Evolutionary conservation across 2,888 invertebrate genomes (phyloP), one percentile per base, ranked within the genome.

Genomic region (Microchrysa polita): DNA sequence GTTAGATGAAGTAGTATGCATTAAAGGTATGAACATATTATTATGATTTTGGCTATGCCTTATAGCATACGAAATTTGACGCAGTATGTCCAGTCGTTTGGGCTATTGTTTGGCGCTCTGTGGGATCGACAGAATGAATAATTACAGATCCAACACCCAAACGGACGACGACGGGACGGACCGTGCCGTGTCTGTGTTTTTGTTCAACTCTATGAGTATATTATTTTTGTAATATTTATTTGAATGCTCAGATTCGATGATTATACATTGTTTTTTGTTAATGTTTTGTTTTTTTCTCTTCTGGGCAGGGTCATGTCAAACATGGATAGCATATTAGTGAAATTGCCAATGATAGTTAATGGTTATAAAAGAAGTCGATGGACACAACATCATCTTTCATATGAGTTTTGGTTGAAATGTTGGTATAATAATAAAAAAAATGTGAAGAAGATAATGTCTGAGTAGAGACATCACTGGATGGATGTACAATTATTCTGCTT

Each of bases 51-150:
- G 4, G 27, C 27, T 34, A 7, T 55, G 55, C 20, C 61, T 61
- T n/a, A n/a, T 5, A 27, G 61, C 61, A 23, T n/a, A n/a, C n/a
- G n/a, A n/a, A n/a, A 61, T 18, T 40, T 40, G 61, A 9, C 27
- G 18, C 23, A 61, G 4, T n/a, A n/a, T 4, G 59, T 23, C 59
- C 27, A 16, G 27, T 27, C 48, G 40, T 40, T 40, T 16, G n/a
- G n/a, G 16, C 61, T 10, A 16, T 61, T 61, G 61, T 61, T 40
- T 40, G 61, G 12, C 27, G n/a, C 61, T n/a, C n/a, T 40, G 16
- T 61, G 27, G 27, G 61, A 61, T 61, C 34, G 61, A 61, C 40
- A 61, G 40, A 61, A 61, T 61, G 61, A 61, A 16, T 61, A 61
- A 61, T 61, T 61, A 61, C 40, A 61, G 61, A 23, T 59, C 27